These are phyloP conservation scores for Lordiphosa fenestrarum DNA, from an alignment of 2,888 invertebrate genomes.

Conservation along the genomic window DNA sequence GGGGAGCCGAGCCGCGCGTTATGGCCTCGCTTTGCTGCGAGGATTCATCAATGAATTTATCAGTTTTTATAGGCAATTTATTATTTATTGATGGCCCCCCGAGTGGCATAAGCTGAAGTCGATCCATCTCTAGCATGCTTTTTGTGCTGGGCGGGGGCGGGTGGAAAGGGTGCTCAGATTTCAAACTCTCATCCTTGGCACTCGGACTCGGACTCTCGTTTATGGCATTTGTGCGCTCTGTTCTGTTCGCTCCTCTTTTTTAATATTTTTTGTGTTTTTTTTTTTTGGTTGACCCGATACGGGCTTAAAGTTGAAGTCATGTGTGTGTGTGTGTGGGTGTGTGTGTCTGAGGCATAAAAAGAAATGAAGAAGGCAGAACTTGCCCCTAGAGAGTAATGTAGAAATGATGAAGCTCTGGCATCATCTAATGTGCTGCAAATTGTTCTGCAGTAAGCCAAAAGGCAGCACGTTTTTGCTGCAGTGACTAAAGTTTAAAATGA, in stretches of 20 bases:
- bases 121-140: constrained; percentile 33
- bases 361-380: constrained; percentile 13
- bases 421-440: constrained; percentile 37
- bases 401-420: constrained; percentile 47
- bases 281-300: constrained; percentile 15
- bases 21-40: constrained; percentile 21
- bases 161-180: constrained; percentile 30
- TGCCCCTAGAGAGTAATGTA: constrained; percentile 41
- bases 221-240: constrained; percentile 12
- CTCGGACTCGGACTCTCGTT: constrained; percentile 14
- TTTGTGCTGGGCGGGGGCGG: constrained; percentile 3
- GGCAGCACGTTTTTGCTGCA: constrained; percentile 28
- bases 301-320: constrained; percentile 21
- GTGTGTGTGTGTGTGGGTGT: constrained; percentile 10
- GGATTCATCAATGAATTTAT: constrained; percentile 71
- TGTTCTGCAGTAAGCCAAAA: constrained; percentile 24
- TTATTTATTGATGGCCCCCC: constrained; percentile 63
- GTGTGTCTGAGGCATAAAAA: constrained; percentile 14
- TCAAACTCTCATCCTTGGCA: constrained; percentile 24
- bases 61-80: constrained; percentile 73
- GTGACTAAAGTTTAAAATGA: not conserved
- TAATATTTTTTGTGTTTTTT: constrained; percentile 6
- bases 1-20: constrained; percentile 20
- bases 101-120: constrained; percentile 22
- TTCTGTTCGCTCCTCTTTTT: constrained; percentile 5